Conservation (phyloP, 1,140 invertebrate species). For the Heliconius congener region DNA sequence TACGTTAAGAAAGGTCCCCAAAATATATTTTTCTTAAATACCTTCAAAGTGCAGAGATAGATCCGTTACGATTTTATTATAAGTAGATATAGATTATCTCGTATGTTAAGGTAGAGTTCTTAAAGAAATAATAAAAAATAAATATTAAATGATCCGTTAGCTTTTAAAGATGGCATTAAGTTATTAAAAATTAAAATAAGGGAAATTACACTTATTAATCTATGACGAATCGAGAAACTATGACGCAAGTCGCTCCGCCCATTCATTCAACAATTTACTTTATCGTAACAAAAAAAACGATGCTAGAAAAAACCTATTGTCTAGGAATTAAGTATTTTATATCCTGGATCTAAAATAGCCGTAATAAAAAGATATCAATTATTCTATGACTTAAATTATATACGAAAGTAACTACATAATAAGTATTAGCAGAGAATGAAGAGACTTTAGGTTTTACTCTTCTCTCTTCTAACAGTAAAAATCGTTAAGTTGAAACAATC, state of each 20-base stretch:
- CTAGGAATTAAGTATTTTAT: conserved; percentile 23
- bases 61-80: no score
- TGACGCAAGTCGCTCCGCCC: conserved; percentile 48
- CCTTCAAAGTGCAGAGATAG: no score
- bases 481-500: no score
- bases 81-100: no score
- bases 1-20: no score
- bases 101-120: no score
- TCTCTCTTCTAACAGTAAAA: no score
- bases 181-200: background rate
- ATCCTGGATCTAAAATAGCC: conserved; percentile 22
- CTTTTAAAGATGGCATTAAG: no score
- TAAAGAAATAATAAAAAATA: no score
- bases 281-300: conserved; percentile 27
- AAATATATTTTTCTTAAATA: no score
- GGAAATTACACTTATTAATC: conserved; percentile 41
- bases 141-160: no score
- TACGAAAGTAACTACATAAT: background rate
- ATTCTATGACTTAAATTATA: background rate
- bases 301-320: conserved; percentile 31
- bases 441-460: no score
- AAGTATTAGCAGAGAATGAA: background rate
- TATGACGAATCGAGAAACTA: conserved; percentile 59
- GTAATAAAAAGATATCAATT: background rate
- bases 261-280: conserved; percentile 25